These are phyloP conservation scores for Silurus asotus DNA, from an alignment of 2,113 vertebrate species.

Conservation along the genomic window DNA sequence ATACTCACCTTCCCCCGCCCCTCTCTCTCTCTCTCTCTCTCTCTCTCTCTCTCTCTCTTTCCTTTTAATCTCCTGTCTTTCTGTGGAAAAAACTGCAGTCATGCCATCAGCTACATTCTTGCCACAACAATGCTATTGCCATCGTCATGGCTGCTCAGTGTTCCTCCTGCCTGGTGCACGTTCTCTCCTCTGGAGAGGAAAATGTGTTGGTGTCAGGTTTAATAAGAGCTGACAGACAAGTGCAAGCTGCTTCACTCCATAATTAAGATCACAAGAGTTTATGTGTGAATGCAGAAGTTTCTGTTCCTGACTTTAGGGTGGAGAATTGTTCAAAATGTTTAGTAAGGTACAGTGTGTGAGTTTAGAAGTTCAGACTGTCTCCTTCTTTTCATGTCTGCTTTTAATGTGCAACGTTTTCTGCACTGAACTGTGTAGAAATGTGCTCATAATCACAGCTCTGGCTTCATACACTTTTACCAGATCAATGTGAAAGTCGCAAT, in stretches of 20 bases:
- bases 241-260: background rate
- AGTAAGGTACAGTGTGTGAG: slow-evolving; percentile 9
- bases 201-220: background rate
- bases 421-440: background rate
- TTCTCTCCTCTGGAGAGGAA: background rate
- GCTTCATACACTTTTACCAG: background rate
- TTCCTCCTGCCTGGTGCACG: background rate
- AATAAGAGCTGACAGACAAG: background rate
- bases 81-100: slow-evolving; percentile 28
- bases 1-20: no score
- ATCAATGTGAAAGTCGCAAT: background rate
- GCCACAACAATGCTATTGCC: slow-evolving; percentile 4
- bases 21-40: background rate
- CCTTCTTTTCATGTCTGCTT: background rate
- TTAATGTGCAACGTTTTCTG: background rate
- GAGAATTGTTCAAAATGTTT: background rate
- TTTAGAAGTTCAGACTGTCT: background rate
- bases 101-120: background rate
- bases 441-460: background rate
- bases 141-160: background rate
- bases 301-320: background rate
- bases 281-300: slow-evolving; percentile 6
- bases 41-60: background rate
- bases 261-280: background rate
- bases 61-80: background rate